These are phyloP conservation scores for Drosophila pseudotalamancana DNA, from an alignment of 2,888 invertebrate species.

Conservation along the genomic window DNA sequence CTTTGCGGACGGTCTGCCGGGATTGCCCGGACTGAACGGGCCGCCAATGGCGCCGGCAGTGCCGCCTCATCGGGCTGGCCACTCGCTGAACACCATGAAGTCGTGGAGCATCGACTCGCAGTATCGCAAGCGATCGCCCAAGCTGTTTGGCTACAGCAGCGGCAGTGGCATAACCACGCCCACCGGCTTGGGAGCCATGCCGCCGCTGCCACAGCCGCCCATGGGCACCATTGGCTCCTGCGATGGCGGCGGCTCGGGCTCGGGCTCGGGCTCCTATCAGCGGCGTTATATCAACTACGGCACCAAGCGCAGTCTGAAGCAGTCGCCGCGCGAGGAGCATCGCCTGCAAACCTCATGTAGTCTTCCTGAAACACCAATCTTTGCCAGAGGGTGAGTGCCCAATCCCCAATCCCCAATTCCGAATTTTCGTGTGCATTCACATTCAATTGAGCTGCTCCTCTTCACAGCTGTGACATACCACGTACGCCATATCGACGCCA, in stretches of 20 bases:
- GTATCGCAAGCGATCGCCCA: conserved; percentile 87
- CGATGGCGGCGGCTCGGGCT: conserved; percentile 47
- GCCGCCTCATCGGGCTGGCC: conserved; percentile 88
- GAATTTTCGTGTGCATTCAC: too few relatives aligned
- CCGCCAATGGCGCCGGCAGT: conserved; percentile 87
- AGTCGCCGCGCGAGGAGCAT: conserved; percentile 87
- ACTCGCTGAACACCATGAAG: conserved; percentile 89
- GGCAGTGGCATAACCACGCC: conserved; percentile 81
- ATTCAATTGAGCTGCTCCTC: not conserved
- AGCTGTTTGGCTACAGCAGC: conserved; percentile 86
- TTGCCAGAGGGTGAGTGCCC: conserved; percentile 88
- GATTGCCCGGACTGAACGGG: conserved; percentile 25
- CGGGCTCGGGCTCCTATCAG: conserved; percentile 85
- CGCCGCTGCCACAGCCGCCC: conserved; percentile 57
- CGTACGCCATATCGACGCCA: conserved; percentile 90
- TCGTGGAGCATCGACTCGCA: conserved; percentile 94
- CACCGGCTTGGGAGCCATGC: conserved; percentile 69
- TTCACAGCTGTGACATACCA: conserved; percentile 89
- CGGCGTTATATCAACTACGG: conserved; percentile 83
- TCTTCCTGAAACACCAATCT: conserved; percentile 94
- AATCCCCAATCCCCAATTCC: too few relatives aligned
- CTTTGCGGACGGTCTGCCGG: conserved; percentile 53
- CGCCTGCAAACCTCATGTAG: conserved; percentile 93
- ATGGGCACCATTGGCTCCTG: conserved; percentile 52
- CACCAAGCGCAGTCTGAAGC: conserved; percentile 84